Evolutionary conservation across 2,113 vertebrate genomes (phyloP).

Genomic region (Tricholaema leucomelas): DNA sequence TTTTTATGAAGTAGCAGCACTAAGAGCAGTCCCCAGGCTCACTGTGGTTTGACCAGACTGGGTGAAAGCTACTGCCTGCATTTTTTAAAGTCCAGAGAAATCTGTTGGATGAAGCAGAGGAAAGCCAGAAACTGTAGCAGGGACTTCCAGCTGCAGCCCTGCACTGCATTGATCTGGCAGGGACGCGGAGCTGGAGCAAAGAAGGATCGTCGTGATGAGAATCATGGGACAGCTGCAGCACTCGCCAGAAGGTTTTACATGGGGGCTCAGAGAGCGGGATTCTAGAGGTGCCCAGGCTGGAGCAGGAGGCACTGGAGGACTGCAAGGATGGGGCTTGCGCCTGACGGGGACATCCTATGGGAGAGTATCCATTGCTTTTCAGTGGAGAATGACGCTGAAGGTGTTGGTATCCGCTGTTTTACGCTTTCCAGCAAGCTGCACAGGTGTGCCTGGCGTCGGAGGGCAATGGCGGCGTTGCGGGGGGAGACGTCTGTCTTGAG

Average conservation of each 20-base stretch:
- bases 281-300: background rate
- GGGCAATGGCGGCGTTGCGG: background rate
- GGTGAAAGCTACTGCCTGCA: background rate
- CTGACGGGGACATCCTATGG: background rate
- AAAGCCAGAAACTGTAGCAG: background rate
- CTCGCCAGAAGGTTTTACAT: background rate
- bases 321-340: background rate
- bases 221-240: background rate
- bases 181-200: background rate
- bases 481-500: background rate
- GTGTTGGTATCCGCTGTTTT: background rate
- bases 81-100: background rate
- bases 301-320: background rate
- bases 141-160: background rate
- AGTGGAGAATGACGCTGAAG: background rate
- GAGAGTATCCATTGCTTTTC: background rate
- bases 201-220: rapidly evolving
- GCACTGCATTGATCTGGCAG: background rate
- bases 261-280: rapidly evolving
- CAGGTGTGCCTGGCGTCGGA: too few species aligned
- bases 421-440: background rate
- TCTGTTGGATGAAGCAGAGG: background rate
- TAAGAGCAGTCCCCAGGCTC: background rate
- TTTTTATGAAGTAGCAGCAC: background rate
- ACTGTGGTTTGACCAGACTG: background rate